Base-by-base conservation (phyloP, 2,113 vertebrate genomes). In the Cochlearius cochlearius region DNA sequence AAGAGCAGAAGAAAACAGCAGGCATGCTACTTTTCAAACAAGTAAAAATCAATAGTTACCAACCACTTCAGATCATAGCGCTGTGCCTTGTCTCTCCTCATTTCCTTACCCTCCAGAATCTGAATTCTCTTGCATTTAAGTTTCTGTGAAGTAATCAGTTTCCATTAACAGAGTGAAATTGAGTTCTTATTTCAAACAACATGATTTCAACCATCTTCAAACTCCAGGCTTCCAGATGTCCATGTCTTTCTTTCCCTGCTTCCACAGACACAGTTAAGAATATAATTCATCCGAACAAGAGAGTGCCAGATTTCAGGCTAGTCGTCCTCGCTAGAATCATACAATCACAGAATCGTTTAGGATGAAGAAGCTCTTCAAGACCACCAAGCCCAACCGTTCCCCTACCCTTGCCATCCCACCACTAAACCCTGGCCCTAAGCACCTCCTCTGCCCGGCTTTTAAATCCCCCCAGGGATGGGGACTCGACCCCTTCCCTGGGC, bases 251-350 rank as follows among this genome's bases (percentile, higher is more conserved):
- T 41, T 43, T 26, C 21, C 29, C 20, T 55, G 27, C 30, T 63
- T 10, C 39, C 45, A 20, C 14, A 8, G 2, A 20, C 45, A 15
- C 0, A 3, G 8, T 2, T 2, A 11, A n/a, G 41, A 75, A 38
- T 30, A 38, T 8, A 79, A 56, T 9, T 56, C 5, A 23, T 29
- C 53, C 9, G 18, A 32, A n/a, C 12, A 69, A 5, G 19, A 30
- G 5, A 1, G 3, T 30, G 76, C 30, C 75, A 77, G 62, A 15
- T 26, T 88, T 10, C 87, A 77, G 71, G 29, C 20, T 49, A 7
- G 12, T 60, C 79, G 12, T 47, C 12, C 38, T 64, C 6, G 0
- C 68, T 58, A 23, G 73, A n/a, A n/a, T n/a, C n/a, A n/a, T n/a
- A n/a, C n/a, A n/a, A n/a, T n/a, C n/a, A n/a, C n/a, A n/a, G n/a